phyloP scores from a whole-genome alignment of 2,797 vertebrate species.

The Gymnothorax javanicus region DNA sequence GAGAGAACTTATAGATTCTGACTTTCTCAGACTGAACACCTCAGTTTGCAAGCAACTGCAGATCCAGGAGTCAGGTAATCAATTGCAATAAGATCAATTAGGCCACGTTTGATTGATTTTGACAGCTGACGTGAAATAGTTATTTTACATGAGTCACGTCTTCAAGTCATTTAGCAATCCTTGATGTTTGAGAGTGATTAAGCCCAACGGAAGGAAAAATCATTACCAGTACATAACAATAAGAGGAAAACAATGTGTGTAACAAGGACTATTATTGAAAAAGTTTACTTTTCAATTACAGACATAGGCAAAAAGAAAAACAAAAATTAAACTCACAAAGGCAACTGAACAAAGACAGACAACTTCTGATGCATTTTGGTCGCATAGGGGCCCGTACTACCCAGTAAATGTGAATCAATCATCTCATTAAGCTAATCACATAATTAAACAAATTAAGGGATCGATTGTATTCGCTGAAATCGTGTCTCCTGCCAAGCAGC shows the following conservation, averaged over 20 bases:
- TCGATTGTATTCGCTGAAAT: conserved; percentile 46
- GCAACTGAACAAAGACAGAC: too few relatives aligned
- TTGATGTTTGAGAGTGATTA: neutral
- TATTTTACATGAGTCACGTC: neutral
- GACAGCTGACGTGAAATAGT: neutral
- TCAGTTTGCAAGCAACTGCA: neutral
- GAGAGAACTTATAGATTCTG: too few relatives aligned
- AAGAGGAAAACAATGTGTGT: too few relatives aligned
- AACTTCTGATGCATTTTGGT: too few relatives aligned
- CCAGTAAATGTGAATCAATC: neutral
- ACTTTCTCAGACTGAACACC: too few relatives aligned
- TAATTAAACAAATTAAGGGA: conserved; percentile 47
- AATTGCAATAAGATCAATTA: neutral
- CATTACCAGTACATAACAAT: too few relatives aligned
- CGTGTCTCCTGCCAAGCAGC: conserved; percentile 29
- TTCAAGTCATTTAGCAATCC: too few relatives aligned
- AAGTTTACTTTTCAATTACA: too few relatives aligned
- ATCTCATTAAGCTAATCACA: conserved; percentile 33
- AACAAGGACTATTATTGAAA: too few relatives aligned
- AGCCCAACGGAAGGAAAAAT: neutral
- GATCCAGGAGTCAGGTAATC: neutral
- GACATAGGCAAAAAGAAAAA: neutral
- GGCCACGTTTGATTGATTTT: neutral
- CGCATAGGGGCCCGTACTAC: neutral
- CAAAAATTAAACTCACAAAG: too few relatives aligned